A percentile compares a stretch with the other conserved stretches of the same genome.
Evolutionary conservation across 2,797 vertebrate genomes (phyloP).

Genomic region (Serranus cabrilla): DNA sequence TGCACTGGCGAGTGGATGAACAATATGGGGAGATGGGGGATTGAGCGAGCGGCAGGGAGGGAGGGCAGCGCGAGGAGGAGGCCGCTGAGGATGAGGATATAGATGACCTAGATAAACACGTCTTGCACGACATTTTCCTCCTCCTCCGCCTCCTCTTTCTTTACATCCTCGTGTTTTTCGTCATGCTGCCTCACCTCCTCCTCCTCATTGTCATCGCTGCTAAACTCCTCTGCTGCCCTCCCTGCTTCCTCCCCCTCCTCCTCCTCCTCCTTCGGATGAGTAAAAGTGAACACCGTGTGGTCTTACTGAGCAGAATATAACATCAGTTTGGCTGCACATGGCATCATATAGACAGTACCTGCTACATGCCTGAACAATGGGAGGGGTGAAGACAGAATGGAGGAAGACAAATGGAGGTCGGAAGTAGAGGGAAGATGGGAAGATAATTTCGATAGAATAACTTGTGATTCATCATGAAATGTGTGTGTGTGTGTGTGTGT

Average conservation of each 20-base stretch:
- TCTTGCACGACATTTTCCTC: conserved; percentile 34
- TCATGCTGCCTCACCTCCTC: conserved; percentile 49
- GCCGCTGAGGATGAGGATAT: conserved; percentile 41
- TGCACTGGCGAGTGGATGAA: conserved; percentile 33
- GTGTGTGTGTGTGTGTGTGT: not conserved
- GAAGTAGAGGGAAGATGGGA: not conserved
- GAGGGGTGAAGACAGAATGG: not conserved
- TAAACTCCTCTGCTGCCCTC: conserved; percentile 12
- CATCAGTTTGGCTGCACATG: conserved; percentile 23
- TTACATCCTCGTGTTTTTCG: conserved; percentile 39
- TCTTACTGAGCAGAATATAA: conserved; percentile 25
- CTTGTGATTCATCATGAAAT: conserved; percentile 33
- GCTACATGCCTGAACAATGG: not conserved
- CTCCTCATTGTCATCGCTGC: conserved; percentile 26
- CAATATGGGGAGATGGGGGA: conserved; percentile 32
- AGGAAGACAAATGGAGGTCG: conserved; percentile 1
- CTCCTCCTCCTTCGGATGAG: conserved; percentile 30
- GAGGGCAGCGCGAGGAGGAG: conserved; percentile 14
- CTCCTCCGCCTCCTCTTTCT: conserved; percentile 37
- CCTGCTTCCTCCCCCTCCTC: conserved; percentile 19
- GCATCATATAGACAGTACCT: not conserved
- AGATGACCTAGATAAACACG: conserved; percentile 73
- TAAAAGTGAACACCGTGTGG: conserved; percentile 11
- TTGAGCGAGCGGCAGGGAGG: not conserved
- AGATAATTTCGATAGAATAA: not conserved